Conservation (phyloP, 1,140 invertebrate genomes). For the Halesus radiatus region DNA sequence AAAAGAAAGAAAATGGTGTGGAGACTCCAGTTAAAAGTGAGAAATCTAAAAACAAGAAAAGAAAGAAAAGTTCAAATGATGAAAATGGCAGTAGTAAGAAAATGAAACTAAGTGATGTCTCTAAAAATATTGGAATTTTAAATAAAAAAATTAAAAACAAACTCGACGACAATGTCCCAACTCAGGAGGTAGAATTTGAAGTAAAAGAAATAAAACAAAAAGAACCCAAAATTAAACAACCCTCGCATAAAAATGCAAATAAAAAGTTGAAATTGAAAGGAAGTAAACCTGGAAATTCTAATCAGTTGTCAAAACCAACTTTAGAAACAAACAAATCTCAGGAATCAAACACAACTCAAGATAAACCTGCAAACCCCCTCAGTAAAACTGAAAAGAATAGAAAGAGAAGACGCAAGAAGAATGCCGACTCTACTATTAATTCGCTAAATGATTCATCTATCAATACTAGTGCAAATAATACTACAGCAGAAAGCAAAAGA, state of each 20-base stretch:
- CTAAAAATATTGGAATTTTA: neutral
- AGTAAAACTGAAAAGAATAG: constrained; percentile 36
- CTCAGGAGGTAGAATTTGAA: neutral
- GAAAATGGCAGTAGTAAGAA: constrained; percentile 1
- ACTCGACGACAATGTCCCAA: neutral
- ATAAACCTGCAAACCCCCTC: neutral
- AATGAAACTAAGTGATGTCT: neutral
- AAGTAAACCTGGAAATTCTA: constrained; percentile 4
- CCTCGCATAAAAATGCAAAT: constrained; percentile 26
- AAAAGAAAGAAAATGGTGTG: neutral
- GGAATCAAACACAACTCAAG: constrained; percentile 2
- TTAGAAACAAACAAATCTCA: neutral
- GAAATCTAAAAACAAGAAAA: constrained; percentile 18
- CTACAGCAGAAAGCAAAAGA: neutral
- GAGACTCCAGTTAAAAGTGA: neutral
- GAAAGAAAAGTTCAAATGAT: neutral
- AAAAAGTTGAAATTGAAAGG: constrained; percentile 7
- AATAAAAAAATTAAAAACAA: constrained; percentile 24
- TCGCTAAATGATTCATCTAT: neutral
- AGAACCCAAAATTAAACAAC: constrained; percentile 1
- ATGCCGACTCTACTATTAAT: constrained; percentile 1
- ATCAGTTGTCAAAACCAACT: neutral
- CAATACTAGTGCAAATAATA: neutral
- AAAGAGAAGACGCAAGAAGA: constrained; percentile 35
- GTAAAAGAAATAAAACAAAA: too few species aligned